phyloP scores from a whole-genome alignment of 2,113 vertebrate genomes.

The Siniperca knerii region DNA sequence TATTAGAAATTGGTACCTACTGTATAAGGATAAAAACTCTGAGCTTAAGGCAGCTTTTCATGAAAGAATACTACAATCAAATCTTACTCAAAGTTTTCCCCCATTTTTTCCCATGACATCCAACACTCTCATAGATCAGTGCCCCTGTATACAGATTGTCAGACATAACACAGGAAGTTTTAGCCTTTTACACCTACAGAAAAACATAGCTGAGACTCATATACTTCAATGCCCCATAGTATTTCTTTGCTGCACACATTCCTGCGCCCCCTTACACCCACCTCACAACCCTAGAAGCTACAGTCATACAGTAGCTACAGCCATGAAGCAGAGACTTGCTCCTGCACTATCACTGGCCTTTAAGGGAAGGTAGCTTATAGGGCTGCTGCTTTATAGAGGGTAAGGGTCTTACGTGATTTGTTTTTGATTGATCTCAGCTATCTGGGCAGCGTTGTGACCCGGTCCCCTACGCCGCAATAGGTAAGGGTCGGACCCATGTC shows the following conservation, averaged over 20 bases:
- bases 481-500: constrained; percentile 99
- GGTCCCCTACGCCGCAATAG: constrained; percentile 99
- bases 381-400: constrained; percentile 79
- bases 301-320: constrained; percentile 50
- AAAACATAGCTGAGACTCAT: constrained; percentile 51
- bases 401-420: constrained; percentile 97
- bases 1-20: constrained; percentile 12
- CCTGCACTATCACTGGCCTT: constrained; percentile 66
- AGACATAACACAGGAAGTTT: constrained; percentile 2
- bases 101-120: background rate
- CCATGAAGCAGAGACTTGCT: constrained; percentile 55
- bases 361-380: constrained; percentile 74
- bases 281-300: constrained; percentile 60
- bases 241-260: constrained; percentile 48
- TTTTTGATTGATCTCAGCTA: constrained; percentile 99
- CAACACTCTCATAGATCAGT: background rate
- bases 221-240: constrained; percentile 16
- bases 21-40: background rate
- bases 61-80: background rate
- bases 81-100: background rate
- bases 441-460: constrained; percentile 99
- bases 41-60: background rate
- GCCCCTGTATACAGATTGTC: constrained; percentile 7
- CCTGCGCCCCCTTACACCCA: constrained; percentile 60
- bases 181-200: constrained; percentile 5